Evolutionary conservation across 2,888 invertebrate genomes (phyloP), one percentile per base, ranked within the genome.

Genomic region (Athalia rosae): DNA sequence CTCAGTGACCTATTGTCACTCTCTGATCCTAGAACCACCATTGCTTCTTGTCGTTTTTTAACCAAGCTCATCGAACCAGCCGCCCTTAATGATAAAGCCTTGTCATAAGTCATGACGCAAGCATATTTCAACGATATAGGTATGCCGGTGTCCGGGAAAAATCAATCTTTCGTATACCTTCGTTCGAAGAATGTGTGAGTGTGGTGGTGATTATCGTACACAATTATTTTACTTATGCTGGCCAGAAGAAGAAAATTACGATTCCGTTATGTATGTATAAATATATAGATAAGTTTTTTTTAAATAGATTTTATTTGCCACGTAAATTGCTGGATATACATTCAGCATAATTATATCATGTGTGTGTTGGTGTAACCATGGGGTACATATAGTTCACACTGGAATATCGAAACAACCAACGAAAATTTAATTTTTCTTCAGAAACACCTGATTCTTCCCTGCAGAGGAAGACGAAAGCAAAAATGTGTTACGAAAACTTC

Each of bases 1-100:
- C 83, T 83, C 80, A 81, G 81, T 79, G 79, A 78, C 80, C 28
- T 79, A 82, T 83, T 83, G 83, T 84, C 82, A 81, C 80, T 78
- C 71, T 71, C 78, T 67, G 77, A 77, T 79, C 79, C 79, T 74
- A 77, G 69, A 53, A 66, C 59, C 73, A 45, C 28, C 28, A 28
- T 15, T 28, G 28, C 50, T 15, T 48, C 61, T 48, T 41, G 59
- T 77, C 67, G 67, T 77, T 77, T 64, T 66, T 77, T 58, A 69
- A 69, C 69, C 59, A 13, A 77, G 59, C 77, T 67, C 61, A 71
- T 61, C 13, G 67, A 41, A 28, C 28, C 28, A 71, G 77, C 58
- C 13, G 15, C 45, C n/a, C 61, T 50, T 69, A 77, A 77, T 77
- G 69, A 77, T 77, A 63, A 61, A 43, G 59, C 69, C 69, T 61